Conservation (phyloP, 1,140 invertebrate genomes). For the Drosophila navojoa region DNA sequence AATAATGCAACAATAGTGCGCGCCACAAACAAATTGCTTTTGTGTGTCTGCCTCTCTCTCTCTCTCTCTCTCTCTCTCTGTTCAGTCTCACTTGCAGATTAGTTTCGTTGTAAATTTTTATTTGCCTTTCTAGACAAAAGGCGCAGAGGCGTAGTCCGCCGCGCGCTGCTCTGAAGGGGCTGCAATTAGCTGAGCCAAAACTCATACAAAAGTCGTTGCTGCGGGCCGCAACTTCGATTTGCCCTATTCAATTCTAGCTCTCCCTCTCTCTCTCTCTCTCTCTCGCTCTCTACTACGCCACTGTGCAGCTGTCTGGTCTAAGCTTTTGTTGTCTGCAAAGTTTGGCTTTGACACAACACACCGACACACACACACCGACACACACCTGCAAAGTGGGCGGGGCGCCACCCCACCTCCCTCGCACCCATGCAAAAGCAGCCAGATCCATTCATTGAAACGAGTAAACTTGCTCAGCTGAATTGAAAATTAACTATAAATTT, state of each 20-base stretch:
- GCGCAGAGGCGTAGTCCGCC: conserved; percentile 49
- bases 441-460: conserved; percentile 73
- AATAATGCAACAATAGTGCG: conserved; percentile 81
- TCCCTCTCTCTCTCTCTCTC: neutral
- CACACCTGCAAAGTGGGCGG: too few relatives aligned
- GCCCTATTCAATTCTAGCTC: neutral
- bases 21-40: conserved; percentile 80
- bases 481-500: conserved; percentile 82
- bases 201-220: conserved; percentile 36
- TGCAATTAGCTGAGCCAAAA: conserved; percentile 41
- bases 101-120: conserved; percentile 72
- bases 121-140: conserved; percentile 53
- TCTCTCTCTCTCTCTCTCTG: conserved; percentile 10
- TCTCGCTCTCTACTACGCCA: neutral
- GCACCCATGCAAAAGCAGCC: too few relatives aligned
- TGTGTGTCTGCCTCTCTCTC: conserved; percentile 19
- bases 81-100: conserved; percentile 73
- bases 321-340: conserved; percentile 76
- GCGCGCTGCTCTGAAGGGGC: neutral
- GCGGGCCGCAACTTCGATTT: conserved; percentile 6
- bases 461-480: conserved; percentile 76
- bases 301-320: conserved; percentile 37
- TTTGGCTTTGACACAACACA: conserved; percentile 66
- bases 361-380: neutral
- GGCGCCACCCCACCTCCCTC: too few relatives aligned